Percentiles rank a stretch among this genome's conserved stretches.
These are phyloP conservation scores for Ecliptopera silaceata DNA, from an alignment of 2,888 invertebrate genomes.

Conservation along the genomic window DNA sequence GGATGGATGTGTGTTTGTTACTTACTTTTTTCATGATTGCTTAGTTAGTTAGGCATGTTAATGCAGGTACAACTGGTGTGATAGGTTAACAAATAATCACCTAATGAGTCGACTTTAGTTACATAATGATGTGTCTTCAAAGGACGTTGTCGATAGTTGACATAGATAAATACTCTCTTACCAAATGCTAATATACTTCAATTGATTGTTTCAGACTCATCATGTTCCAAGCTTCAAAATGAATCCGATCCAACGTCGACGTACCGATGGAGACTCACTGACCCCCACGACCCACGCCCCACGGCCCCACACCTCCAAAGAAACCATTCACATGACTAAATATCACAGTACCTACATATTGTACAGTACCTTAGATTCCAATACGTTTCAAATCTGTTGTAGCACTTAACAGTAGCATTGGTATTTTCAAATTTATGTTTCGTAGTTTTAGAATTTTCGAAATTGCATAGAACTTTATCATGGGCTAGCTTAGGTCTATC, in stretches of 20 bases:
- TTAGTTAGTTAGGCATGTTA: too few relatives aligned
- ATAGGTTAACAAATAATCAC: too few relatives aligned
- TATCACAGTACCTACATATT: neutral
- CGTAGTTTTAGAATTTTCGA: conserved; percentile 3
- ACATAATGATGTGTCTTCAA: too few relatives aligned
- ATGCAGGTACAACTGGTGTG: too few relatives aligned
- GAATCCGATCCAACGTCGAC: conserved; percentile 44
- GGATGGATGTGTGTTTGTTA: too few relatives aligned
- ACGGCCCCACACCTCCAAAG: neutral
- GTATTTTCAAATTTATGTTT: neutral
- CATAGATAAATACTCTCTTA: too few relatives aligned
- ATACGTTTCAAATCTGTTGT: neutral
- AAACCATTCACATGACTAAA: neutral
- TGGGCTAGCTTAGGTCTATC: too few relatives aligned
- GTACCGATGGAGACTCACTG: neutral
- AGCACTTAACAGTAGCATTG: too few relatives aligned
- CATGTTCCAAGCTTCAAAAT: conserved; percentile 92
- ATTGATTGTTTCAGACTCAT: conserved; percentile 85
- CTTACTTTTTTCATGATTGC: too few relatives aligned
- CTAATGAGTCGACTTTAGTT: too few relatives aligned
- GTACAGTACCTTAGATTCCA: conserved; percentile 6
- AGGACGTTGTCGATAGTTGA: too few relatives aligned
- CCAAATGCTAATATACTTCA: too few relatives aligned
- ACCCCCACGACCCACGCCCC: neutral
- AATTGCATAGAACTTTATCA: neutral